These are phyloP conservation scores for Microtus pennsylvanicus DNA, from an alignment of 2,113 vertebrate species.

Conservation along the genomic window DNA sequence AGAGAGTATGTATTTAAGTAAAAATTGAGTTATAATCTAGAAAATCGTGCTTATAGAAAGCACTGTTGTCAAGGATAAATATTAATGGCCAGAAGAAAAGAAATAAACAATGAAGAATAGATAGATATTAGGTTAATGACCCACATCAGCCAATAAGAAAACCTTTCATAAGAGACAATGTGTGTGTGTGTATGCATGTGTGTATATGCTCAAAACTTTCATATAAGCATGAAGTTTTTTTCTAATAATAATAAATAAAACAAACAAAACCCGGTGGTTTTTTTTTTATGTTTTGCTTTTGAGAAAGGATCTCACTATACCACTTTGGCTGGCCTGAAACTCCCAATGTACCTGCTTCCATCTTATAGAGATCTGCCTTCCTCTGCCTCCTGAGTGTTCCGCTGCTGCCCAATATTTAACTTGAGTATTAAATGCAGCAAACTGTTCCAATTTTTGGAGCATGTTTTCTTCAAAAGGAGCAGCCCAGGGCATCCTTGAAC, in stretches of 20 bases:
- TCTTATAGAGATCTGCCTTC: neutral
- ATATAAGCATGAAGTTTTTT: neutral
- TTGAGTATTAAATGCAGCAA: neutral
- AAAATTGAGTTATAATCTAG: conserved; percentile 71
- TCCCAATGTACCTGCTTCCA: neutral
- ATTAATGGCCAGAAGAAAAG: conserved; percentile 27
- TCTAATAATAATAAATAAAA: neutral
- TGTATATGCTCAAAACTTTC: conserved; percentile 9
- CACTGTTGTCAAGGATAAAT: conserved; percentile 63
- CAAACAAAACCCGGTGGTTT: neutral
- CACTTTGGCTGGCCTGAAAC: neutral
- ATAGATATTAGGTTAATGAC: conserved; percentile 39
- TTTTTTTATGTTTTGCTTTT: neutral
- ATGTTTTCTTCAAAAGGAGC: conserved; percentile 22
- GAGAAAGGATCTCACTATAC: neutral
- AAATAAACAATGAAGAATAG: conserved; percentile 52
- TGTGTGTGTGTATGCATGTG: neutral
- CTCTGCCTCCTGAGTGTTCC: neutral
- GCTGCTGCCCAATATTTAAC: neutral
- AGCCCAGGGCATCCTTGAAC: neutral
- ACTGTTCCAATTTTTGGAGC: neutral
- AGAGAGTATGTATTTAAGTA: conserved; percentile 62
- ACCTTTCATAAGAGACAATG: neutral
- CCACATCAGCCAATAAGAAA: neutral
- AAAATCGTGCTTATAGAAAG: conserved; percentile 43